A percentile compares a stretch with the other conserved stretches of the same genome.
These are phyloP conservation scores for Empidonax traillii DNA, from an alignment of 2,113 vertebrate species.

Conservation along the genomic window DNA sequence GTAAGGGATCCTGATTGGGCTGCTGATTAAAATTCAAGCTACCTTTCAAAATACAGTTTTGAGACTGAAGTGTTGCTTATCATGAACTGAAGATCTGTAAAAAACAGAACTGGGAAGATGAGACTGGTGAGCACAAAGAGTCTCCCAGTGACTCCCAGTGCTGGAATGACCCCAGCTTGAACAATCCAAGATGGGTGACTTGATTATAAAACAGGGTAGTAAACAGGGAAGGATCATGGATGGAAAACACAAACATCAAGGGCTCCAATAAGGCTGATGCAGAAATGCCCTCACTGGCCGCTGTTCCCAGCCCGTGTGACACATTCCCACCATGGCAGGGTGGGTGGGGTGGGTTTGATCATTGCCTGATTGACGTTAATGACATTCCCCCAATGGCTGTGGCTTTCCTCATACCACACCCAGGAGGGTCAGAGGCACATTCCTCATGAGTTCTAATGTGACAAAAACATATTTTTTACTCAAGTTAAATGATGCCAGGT, in stretches of 20 bases:
- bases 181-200: neutral
- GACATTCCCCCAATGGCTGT: conserved; percentile 36
- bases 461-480: neutral
- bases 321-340: neutral
- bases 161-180: neutral
- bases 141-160: neutral
- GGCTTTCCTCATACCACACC: conserved; percentile 24
- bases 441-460: neutral
- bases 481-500: conserved; percentile 10
- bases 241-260: neutral
- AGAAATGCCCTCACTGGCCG: neutral
- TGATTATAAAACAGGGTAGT: neutral
- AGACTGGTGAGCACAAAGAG: neutral
- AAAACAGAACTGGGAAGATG: neutral
- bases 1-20: neutral
- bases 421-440: neutral
- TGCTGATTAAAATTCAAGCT: neutral
- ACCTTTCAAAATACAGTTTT: neutral
- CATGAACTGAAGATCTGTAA: neutral
- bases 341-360: neutral
- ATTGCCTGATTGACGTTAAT: neutral
- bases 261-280: neutral
- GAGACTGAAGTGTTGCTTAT: neutral
- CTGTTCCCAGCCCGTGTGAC: conserved; percentile 3
- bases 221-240: neutral